A percentile compares a stretch with the other conserved stretches of the same genome.
Evolutionary conservation across 2,797 vertebrate species (phyloP).

Genomic region (Margarornis squamiger): DNA sequence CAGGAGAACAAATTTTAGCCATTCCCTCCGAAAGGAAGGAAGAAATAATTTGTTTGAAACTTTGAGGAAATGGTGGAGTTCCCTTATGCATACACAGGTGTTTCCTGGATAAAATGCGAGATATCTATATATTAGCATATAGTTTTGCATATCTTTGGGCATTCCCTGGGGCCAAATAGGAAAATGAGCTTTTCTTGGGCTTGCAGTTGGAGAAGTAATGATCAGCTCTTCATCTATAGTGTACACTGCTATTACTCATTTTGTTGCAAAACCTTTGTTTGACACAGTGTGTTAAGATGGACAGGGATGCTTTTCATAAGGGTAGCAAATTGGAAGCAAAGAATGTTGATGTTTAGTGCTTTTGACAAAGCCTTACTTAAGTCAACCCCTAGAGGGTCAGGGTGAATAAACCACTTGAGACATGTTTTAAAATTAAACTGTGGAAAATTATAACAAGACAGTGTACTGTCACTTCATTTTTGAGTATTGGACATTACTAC

Average conservation of each 20-base stretch:
- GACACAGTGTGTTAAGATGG: neutral
- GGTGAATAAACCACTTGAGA: neutral
- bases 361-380: neutral
- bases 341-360: neutral
- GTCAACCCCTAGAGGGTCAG: neutral
- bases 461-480: neutral
- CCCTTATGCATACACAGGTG: neutral
- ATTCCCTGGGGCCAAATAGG: neutral
- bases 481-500: rapidly evolving
- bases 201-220: neutral
- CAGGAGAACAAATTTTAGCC: neutral
- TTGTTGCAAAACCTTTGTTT: neutral
- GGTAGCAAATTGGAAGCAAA: neutral
- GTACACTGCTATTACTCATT: neutral
- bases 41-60: constrained; percentile 15
- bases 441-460: neutral
- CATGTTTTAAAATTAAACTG: neutral
- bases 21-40: constrained; percentile 25
- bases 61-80: neutral
- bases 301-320: neutral
- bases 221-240: neutral
- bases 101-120: neutral
- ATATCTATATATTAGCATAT: neutral
- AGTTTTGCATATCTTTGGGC: neutral
- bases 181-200: neutral